Evolutionary conservation across 2,797 vertebrate genomes (phyloP), one percentile per base, ranked within the genome.

Genomic region (Eleutherodactylus coqui): DNA sequence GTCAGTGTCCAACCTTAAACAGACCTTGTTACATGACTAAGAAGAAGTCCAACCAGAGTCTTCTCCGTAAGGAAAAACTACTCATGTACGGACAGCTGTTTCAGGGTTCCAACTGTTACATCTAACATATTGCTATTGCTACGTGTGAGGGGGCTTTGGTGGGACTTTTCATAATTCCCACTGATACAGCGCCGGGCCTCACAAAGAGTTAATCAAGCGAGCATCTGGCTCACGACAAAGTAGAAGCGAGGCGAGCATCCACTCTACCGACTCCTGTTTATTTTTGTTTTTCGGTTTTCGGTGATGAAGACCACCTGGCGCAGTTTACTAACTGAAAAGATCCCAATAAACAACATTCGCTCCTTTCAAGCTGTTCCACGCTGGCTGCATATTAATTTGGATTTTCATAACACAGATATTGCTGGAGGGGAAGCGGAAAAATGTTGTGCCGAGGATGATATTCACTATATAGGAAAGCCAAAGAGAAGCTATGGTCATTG

Each of bases 251-350:
- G 38, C 64, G 11, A 27, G 10, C 34, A 5, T 27, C 19, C 16
- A 6, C 32, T 77, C 36, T 24, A 9, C n/a, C 27, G 75, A 36
- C 10, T 11, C 17, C 1, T 77, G 72, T 79, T 85, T 70, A 76
- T 85, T 85, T 85, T 85, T 85, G 83, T n/a, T 85, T 79, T 79
- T 79, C 47, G 69, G 38, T 79, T 85, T 60, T 79, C 36, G 24
- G 51, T 13, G 41, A 75, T 81, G 77, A 38, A 81, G 84, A 75
- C 84, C 78, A 86, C 78, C 69, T 75, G 69, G 77, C 13, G 38
- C n/a, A 58, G 84, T 72, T 85, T 80, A 79, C 75, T 47, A 62
- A 76, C 70, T 64, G 19, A 49, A 32, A 76, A 51, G 47, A 62
- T 34, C 47, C 43, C 70, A 84, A 84, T 62, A 84, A 84, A 84